A percentile compares a stretch with the other conserved stretches of the same genome.
These are phyloP conservation scores for Cecropterus lyciades DNA, from an alignment of 1,140 invertebrate genomes.

Conservation along the genomic window DNA sequence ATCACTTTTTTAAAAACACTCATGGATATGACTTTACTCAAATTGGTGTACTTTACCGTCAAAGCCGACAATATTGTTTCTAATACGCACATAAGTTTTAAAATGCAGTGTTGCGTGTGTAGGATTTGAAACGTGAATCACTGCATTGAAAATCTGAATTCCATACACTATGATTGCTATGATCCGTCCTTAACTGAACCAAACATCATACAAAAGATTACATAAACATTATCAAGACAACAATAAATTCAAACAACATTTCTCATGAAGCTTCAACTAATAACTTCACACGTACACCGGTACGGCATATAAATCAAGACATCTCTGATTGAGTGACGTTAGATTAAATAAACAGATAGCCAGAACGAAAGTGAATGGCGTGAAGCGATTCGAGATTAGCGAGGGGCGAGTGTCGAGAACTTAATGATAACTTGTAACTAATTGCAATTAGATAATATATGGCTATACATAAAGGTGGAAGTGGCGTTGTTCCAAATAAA, in stretches of 20 bases:
- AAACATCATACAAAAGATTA: background rate
- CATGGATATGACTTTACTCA: no score
- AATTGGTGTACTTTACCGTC: no score
- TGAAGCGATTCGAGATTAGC: slow-evolving; percentile 24
- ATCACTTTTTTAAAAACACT: no score
- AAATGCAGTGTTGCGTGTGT: no score
- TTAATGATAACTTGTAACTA: slow-evolving; percentile 5
- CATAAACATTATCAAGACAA: background rate
- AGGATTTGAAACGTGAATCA: no score
- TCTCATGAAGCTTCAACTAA: background rate
- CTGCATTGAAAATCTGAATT: no score
- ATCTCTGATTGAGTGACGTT: slow-evolving; percentile 30
- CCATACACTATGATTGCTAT: no score
- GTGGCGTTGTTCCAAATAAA: no score
- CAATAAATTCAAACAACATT: background rate
- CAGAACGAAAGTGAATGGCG: slow-evolving; percentile 33
- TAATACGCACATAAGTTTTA: no score
- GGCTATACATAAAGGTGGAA: background rate
- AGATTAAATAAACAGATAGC: slow-evolving; percentile 36
- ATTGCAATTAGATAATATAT: slow-evolving; percentile 3
- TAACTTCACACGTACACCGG: slow-evolving; percentile 7
- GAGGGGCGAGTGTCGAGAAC: slow-evolving; percentile 12
- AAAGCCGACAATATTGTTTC: no score
- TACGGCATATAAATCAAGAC: slow-evolving; percentile 33
- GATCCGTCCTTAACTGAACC: background rate